A percentile compares a stretch with the other conserved stretches of the same genome.
These are phyloP conservation scores for Hipposideros larvatus DNA, from an alignment of 2,797 vertebrate species.

Conservation along the genomic window DNA sequence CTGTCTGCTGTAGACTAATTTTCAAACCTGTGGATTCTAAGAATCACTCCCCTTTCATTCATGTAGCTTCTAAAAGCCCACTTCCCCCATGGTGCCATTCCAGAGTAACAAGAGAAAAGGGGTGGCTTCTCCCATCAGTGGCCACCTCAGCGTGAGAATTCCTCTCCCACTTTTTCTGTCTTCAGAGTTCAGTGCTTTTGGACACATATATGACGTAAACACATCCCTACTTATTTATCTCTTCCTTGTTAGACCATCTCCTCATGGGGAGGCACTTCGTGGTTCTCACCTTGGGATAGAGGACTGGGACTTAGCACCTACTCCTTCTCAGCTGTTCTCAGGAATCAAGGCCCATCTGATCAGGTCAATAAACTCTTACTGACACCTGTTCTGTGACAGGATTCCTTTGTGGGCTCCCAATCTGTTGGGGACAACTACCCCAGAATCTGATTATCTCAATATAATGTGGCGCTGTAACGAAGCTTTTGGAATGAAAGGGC, in stretches of 20 bases:
- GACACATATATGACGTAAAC: background rate
- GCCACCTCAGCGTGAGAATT: background rate
- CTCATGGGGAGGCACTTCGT: background rate
- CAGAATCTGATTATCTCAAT: background rate
- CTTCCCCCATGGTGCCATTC: background rate
- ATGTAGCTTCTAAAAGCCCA: background rate
- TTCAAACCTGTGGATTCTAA: background rate
- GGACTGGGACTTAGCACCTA: background rate
- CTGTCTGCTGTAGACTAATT: background rate
- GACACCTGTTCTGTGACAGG: background rate
- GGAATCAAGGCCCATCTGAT: background rate
- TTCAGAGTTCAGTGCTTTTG: background rate
- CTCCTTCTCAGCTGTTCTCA: background rate
- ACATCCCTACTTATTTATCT: background rate
- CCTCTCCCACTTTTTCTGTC: background rate
- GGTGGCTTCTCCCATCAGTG: background rate
- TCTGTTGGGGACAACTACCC: background rate
- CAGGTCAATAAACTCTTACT: background rate
- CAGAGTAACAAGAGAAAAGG: background rate
- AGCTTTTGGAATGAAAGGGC: background rate
- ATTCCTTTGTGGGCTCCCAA: background rate
- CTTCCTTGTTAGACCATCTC: background rate
- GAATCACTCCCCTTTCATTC: background rate
- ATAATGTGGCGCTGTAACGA: background rate
- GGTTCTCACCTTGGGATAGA: background rate